Evolutionary conservation across 2,888 invertebrate species (phyloP), one percentile per base, ranked within the genome.

Genomic region (Oasisia sp.): DNA sequence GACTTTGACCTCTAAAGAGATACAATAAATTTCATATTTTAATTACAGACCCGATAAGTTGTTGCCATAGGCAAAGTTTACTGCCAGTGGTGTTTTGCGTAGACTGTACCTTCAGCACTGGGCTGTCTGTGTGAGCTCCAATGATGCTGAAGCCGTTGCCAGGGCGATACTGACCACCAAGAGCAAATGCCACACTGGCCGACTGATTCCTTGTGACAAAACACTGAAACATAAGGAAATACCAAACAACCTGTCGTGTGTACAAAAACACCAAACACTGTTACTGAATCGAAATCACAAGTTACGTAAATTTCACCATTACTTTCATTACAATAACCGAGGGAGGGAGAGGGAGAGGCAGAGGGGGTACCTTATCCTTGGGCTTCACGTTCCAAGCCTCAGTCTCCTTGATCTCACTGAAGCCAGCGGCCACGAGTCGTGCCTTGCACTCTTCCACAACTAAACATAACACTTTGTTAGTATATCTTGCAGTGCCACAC

Each of bases 121-220:
- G 97, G 94, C 96, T 97, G 95, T 97, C 97, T 1, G 97, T 97
- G 94, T 97, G 97, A 32, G 97, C 97, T 27, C 96, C 97, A 56
- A 97, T 96, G 50, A 97, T 96, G 92, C 96, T 96, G 95, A 97
- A 97, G 2, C 97, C 97, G 94, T 97, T 96, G 27, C 97, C 97
- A 8, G 96, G 96, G 92, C 95, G 95, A 94, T 95, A 97, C 89
- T 95, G 94, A 12, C 97, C 97, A 32, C 97, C 97, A 32, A 97
- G 96, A 90, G 97, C 96, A 95, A 97, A 97, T 0, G 97, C 97
- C 89, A 97, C 95, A 74, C 97, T 95, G 5, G 96, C 96, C 0
- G 97, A 96, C 91, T 96, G 95, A 94, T 97, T 97, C 93, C 96
- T 96, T 9, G 96, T 96, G 91, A 96, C 95, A 94, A 96, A 96